Evolutionary conservation across 2,888 invertebrate genomes (phyloP).

Genomic region (Boloria euphrosyne): DNA sequence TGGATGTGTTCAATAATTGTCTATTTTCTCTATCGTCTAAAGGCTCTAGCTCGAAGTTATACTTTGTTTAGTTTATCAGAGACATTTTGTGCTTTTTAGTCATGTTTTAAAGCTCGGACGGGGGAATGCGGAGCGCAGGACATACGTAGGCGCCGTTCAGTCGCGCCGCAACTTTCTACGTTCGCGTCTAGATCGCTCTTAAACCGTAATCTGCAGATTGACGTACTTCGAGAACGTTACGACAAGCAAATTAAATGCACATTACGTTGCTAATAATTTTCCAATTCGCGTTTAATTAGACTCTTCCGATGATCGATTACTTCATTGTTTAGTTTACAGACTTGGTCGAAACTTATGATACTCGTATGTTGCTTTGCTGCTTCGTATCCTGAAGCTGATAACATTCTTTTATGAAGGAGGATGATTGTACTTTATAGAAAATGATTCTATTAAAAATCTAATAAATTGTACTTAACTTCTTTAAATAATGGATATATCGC

Average conservation of each 20-base stretch:
- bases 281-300: constrained; percentile 34
- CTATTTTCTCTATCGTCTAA: constrained; percentile 63
- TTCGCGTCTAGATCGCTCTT: constrained; percentile 78
- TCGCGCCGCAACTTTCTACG: constrained; percentile 82
- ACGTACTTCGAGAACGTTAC: constrained; percentile 75
- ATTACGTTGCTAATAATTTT: constrained; percentile 63
- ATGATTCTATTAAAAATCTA: too few species aligned
- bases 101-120: constrained; percentile 69
- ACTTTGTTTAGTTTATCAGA: constrained; percentile 66
- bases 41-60: constrained; percentile 47
- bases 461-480: too few species aligned
- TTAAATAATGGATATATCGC: too few species aligned
- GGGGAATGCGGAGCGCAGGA: constrained; percentile 80
- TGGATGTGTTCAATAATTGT: constrained; percentile 52
- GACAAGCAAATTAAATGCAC: constrained; percentile 75
- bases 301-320: not conserved
- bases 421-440: too few species aligned
- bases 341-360: not conserved
- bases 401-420: too few species aligned
- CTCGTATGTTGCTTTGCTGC: too few species aligned
- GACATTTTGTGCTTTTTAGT: constrained; percentile 67
- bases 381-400: not conserved
- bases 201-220: constrained; percentile 80
- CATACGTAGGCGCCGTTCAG: constrained; percentile 74
- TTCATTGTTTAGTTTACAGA: not conserved